These are phyloP conservation scores for Psammodynastes pulverulentus DNA, from an alignment of 2,113 vertebrate genomes.

Conservation along the genomic window DNA sequence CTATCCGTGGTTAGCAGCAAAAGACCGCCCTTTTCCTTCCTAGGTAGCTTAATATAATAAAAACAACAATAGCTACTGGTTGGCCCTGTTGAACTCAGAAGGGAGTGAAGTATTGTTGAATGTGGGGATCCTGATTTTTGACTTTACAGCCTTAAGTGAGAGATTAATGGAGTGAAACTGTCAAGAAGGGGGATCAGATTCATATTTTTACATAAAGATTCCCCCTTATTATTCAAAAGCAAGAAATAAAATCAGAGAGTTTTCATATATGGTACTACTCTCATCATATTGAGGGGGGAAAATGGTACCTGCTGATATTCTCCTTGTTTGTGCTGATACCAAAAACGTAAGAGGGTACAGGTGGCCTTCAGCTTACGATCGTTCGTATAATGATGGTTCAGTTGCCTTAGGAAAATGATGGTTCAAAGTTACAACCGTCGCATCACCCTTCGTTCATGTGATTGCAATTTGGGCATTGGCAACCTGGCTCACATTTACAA, in stretches of 20 bases:
- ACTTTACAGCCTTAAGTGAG: not conserved
- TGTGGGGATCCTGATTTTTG: not conserved
- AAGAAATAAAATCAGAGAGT: not conserved
- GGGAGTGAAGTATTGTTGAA: not conserved
- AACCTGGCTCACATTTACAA: not conserved
- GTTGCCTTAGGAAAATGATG: not conserved
- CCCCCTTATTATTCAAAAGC: not conserved
- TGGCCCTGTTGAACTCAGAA: not conserved
- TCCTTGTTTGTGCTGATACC: not conserved
- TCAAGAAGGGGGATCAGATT: not conserved
- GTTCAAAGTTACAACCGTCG: not conserved
- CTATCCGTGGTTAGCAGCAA: not conserved
- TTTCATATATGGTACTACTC: not conserved
- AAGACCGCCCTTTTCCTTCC: not conserved
- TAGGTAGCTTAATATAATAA: not conserved
- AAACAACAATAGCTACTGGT: not conserved
- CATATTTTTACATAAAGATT: not conserved
- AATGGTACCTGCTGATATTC: not conserved
- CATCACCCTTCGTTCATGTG: not conserved
- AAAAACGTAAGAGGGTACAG: not conserved
- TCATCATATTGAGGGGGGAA: not conserved
- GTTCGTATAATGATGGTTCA: not conserved
- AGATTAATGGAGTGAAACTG: not conserved
- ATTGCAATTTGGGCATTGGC: not conserved
- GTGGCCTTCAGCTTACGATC: not conserved